phyloP scores from a whole-genome alignment of 2,797 vertebrate genomes.

The Phoeniculus purpureus region DNA sequence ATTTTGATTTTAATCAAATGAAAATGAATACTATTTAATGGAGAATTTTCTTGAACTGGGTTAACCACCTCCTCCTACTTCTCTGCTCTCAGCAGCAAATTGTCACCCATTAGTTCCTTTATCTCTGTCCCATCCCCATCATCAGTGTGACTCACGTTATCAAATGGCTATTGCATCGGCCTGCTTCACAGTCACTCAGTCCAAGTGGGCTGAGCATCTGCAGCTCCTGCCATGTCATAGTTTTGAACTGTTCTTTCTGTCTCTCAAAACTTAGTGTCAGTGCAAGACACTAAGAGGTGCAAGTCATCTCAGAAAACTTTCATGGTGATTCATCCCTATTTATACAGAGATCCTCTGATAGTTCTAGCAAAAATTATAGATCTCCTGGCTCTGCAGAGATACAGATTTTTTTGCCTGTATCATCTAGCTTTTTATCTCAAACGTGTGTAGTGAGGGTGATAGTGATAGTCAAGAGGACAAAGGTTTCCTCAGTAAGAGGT shows the following conservation, averaged over 20 bases:
- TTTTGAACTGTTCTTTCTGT: not conserved
- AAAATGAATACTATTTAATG: slow-evolving; percentile 11
- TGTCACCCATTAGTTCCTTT: not conserved
- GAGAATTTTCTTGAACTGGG: not conserved
- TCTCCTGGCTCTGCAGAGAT: not conserved
- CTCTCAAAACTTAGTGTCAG: not conserved
- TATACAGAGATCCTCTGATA: not conserved
- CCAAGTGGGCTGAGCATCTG: not conserved
- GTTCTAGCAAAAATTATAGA: not conserved
- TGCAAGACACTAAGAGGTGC: not conserved
- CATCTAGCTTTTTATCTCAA: not conserved
- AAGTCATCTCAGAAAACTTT: not conserved
- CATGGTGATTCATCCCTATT: not conserved
- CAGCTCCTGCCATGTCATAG: not conserved
- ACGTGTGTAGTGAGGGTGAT: not conserved
- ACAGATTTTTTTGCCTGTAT: not conserved
- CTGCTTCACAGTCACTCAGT: not conserved
- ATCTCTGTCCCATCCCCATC: not conserved
- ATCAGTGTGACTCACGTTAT: not conserved
- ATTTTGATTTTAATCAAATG: slow-evolving; percentile 31
- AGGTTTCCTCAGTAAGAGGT: not conserved
- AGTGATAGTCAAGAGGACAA: not conserved
- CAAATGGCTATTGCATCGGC: accelerated
- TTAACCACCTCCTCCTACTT: not conserved
- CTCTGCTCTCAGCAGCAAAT: not conserved